Evolutionary conservation across 2,113 vertebrate genomes (phyloP).

Genomic region (Calidris pygmaea): DNA sequence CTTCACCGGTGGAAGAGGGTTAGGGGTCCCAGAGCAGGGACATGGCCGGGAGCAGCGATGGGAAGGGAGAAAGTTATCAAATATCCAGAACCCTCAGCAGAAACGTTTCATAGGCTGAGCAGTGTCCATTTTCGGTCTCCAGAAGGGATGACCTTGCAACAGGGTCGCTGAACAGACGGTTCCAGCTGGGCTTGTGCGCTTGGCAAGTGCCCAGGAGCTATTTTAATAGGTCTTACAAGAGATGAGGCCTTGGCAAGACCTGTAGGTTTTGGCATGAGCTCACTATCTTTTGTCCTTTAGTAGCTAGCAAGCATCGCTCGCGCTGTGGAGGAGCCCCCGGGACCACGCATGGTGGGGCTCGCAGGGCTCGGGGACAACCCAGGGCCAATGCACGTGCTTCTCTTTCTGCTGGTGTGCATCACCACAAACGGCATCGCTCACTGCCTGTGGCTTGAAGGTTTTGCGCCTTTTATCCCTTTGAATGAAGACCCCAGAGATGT

Average conservation of each 20-base stretch:
- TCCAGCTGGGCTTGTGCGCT: not conserved
- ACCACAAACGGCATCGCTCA: rapidly evolving
- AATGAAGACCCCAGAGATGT: not conserved
- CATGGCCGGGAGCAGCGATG: rapidly evolving
- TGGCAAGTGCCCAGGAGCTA: slow-evolving; percentile 37
- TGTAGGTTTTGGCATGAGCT: not conserved
- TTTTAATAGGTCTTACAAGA: slow-evolving; percentile 9
- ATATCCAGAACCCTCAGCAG: not conserved
- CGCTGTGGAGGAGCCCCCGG: not conserved
- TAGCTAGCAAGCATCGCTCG: not conserved
- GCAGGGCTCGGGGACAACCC: not conserved
- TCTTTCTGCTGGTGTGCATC: not conserved
- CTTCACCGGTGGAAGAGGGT: rapidly evolving
- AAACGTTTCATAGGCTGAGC: rapidly evolving
- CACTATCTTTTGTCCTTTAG: not conserved
- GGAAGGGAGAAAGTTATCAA: not conserved
- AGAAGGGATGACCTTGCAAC: slow-evolving; percentile 4
- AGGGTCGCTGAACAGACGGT: not conserved
- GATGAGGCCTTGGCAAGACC: not conserved
- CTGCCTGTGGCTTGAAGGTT: not conserved
- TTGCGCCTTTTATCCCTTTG: not conserved
- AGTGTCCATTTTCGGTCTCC: not conserved
- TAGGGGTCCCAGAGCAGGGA: not conserved
- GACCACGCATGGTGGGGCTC: not conserved
- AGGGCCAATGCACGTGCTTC: not conserved